Base-by-base conservation (phyloP, 2,797 vertebrate genomes). In the Lagocephalus sceleratus region DNA sequence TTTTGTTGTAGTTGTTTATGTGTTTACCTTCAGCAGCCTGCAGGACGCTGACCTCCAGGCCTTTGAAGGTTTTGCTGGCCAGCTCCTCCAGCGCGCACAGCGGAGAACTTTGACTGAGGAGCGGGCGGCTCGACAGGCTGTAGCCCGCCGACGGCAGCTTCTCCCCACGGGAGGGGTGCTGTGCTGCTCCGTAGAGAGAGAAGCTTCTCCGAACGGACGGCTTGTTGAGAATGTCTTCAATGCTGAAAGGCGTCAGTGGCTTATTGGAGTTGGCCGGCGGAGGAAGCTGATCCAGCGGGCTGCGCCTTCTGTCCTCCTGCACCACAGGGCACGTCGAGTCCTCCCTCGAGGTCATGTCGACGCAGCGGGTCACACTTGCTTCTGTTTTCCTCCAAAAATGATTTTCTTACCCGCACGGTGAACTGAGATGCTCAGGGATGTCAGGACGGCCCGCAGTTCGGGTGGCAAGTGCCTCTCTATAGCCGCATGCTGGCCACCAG, bases 221-320 rank as follows among this genome's bases (percentile, higher is more conserved):
- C 78, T 95, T 97, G 88, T 87, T 97, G 76, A 97, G 92, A 80
- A 97, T 97, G 88, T 97, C 95, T 84, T 95, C 94, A 70, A 97
- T 97, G 84, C 95, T 94, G 90, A 97, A 97, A 5, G 95, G 95
- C 25, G 95, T 97, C 75, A 95, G 88, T 12, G 95, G 95, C 75
- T 97, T 96, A 91, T 93, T 96, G 83, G 94, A 94, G 89, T 93
- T 95, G 74, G 91, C 93, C 51, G 93, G 94, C 21, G 94, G 94
- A 17, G 94, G 94, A 60, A 94, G 92, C 67, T 92, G 95, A 73
- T 95, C 94, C 88, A 94, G 83, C 2, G 93, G 92, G 64, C 93
- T 92, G 85, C 92, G 88, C 75, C 94, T 88, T 74, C 93, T 85
- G 66, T 95, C 94, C 84, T 94, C 93, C 70, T 56, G 60, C 53